Conservation (phyloP, 2,888 invertebrate genomes). For the Gasteruption jaculator region DNA sequence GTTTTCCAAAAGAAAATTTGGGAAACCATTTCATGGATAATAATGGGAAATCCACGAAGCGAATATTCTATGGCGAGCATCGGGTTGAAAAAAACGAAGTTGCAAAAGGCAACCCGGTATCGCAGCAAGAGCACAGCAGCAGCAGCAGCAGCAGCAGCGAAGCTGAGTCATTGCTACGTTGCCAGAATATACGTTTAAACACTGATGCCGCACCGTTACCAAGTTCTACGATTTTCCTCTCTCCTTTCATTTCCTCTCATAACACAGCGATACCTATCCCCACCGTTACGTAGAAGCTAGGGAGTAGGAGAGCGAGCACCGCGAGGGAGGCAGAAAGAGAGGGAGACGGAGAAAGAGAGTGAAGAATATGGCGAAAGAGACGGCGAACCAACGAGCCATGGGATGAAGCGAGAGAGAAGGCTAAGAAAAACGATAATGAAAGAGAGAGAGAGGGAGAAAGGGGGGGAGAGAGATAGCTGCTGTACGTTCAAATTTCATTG, state of each 20-base stretch:
- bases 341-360: neutral
- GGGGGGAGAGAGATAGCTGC: conserved; percentile 24
- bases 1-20: too few relatives aligned
- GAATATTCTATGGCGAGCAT: conserved; percentile 39
- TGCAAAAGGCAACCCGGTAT: conserved; percentile 32
- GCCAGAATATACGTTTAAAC: conserved; percentile 30
- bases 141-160: conserved; percentile 26
- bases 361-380: conserved; percentile 5
- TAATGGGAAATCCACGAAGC: too few relatives aligned
- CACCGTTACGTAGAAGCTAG: conserved; percentile 6
- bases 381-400: neutral
- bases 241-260: conserved; percentile 18
- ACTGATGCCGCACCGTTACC: conserved; percentile 27
- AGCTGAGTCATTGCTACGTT: conserved; percentile 45
- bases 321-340: conserved; percentile 9
- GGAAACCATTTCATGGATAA: too few relatives aligned
- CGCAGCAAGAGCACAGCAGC: conserved; percentile 20
- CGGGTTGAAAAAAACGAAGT: conserved; percentile 44
- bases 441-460: conserved; percentile 10
- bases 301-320: neutral
- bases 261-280: conserved; percentile 22
- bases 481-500: conserved; percentile 46
- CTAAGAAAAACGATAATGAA: neutral
- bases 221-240: conserved; percentile 16
- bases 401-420: conserved; percentile 3